Evolutionary conservation across 2,888 invertebrate genomes (phyloP).

Genomic region (Cephus spinipes): DNA sequence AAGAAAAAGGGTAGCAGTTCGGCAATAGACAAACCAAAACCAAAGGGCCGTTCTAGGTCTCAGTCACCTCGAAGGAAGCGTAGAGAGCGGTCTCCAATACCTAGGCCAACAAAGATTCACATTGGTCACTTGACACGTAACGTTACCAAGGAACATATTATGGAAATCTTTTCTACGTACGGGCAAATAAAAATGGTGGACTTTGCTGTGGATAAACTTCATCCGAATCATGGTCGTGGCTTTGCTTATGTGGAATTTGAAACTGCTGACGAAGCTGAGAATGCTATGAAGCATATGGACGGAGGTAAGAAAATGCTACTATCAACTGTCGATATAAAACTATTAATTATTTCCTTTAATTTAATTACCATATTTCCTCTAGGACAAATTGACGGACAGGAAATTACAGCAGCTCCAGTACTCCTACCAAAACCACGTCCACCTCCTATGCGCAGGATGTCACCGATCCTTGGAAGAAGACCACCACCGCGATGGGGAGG

Average conservation of each 20-base stretch:
- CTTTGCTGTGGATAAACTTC: conserved; percentile 88
- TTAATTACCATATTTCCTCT: conserved; percentile 28
- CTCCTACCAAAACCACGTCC: conserved; percentile 80
- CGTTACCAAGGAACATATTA: conserved; percentile 89
- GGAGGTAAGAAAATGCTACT: conserved; percentile 75
- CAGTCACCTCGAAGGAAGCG: conserved; percentile 77
- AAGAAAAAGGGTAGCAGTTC: conserved; percentile 62
- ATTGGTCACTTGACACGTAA: conserved; percentile 93
- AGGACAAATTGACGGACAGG: conserved; percentile 96
- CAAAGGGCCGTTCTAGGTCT: conserved; percentile 68
- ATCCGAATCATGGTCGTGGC: conserved; percentile 89
- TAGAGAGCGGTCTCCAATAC: conserved; percentile 89
- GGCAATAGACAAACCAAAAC: conserved; percentile 61
- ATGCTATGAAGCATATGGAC: conserved; percentile 99
- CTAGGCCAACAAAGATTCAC: conserved; percentile 93
- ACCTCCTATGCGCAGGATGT: conserved; percentile 67
- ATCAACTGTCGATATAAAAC: neutral
- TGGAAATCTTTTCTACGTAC: conserved; percentile 92
- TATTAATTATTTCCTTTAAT: neutral
- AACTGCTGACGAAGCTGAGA: conserved; percentile 95
- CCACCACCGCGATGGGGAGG: conserved; percentile 70
- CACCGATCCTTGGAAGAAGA: conserved; percentile 66
- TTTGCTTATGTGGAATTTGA: conserved; percentile 96
- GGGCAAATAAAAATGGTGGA: conserved; percentile 90
- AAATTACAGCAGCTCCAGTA: conserved; percentile 95